phyloP scores from a whole-genome alignment of 2,888 invertebrate genomes.

The Phortica magna region DNA sequence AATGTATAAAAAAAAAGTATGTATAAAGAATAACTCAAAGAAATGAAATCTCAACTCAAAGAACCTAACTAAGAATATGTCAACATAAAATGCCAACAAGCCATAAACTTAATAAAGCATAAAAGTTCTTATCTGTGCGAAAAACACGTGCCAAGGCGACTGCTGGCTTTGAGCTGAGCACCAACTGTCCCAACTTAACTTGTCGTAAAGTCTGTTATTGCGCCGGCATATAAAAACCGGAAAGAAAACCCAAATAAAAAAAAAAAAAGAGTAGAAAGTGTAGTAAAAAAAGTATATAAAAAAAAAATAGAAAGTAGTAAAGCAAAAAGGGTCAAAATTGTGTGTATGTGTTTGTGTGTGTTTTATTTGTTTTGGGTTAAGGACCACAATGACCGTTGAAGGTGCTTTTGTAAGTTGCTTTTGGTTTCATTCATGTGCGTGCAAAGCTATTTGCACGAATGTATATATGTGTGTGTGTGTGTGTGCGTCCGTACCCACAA shows the following conservation, averaged over 20 bases:
- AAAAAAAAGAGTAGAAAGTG: background rate
- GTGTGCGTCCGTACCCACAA: slow-evolving; percentile 6
- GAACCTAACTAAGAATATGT: background rate
- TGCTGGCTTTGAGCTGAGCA: background rate
- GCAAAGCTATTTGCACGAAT: background rate
- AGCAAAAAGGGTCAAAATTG: slow-evolving; percentile 61
- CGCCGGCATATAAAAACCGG: background rate
- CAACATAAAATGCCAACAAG: slow-evolving; percentile 22
- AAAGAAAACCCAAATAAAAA: background rate
- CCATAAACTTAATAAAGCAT: slow-evolving; percentile 26
- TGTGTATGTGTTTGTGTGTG: slow-evolving; percentile 4
- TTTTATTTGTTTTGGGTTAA: slow-evolving; percentile 27
- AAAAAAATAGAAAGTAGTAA: slow-evolving; percentile 47
- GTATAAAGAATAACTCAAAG: background rate
- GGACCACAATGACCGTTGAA: background rate
- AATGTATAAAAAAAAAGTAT: background rate
- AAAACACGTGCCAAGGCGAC: slow-evolving; percentile 6
- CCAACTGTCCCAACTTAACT: slow-evolving; percentile 21
- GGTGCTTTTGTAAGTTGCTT: background rate
- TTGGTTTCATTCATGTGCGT: slow-evolving; percentile 7
- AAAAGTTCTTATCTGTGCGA: slow-evolving; percentile 23
- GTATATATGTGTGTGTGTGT: background rate
- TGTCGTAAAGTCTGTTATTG: slow-evolving; percentile 56
- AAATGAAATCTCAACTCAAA: background rate
- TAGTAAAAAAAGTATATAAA: background rate